These are phyloP conservation scores for Xestia ashworthii DNA, from an alignment of 2,888 invertebrate genomes.

Conservation along the genomic window DNA sequence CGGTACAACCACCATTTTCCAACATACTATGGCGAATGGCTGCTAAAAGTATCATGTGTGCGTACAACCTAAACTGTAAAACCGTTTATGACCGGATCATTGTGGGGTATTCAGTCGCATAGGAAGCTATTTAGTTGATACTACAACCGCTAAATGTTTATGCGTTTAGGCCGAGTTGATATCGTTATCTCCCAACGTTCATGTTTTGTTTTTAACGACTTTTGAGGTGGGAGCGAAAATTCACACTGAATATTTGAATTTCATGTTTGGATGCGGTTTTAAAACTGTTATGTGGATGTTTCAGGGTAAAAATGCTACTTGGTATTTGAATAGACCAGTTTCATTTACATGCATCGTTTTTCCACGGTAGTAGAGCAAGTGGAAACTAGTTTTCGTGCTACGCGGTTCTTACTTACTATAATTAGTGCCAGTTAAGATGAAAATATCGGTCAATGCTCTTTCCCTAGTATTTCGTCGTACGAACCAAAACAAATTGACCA, in stretches of 20 bases:
- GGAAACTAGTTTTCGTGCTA: neutral
- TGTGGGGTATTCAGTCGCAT: slow-evolving; percentile 68
- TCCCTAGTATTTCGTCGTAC: too few relatives aligned
- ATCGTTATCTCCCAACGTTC: slow-evolving; percentile 57
- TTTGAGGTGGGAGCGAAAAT: slow-evolving; percentile 48
- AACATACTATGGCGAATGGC: neutral
- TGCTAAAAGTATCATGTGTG: slow-evolving; percentile 29
- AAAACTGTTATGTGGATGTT: slow-evolving; percentile 44
- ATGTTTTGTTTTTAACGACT: slow-evolving; percentile 59
- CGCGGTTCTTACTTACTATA: neutral
- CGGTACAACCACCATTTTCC: neutral
- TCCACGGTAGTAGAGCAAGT: neutral
- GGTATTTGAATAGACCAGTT: slow-evolving; percentile 35
- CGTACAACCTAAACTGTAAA: slow-evolving; percentile 63
- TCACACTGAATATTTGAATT: slow-evolving; percentile 46
- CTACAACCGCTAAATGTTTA: slow-evolving; percentile 67
- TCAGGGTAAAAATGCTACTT: slow-evolving; percentile 55
- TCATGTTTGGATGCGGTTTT: slow-evolving; percentile 40
- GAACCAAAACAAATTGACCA: too few relatives aligned
- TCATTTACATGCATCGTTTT: slow-evolving; percentile 34
- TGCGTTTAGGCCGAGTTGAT: slow-evolving; percentile 61
- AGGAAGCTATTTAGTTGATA: slow-evolving; percentile 71
- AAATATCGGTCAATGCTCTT: too few relatives aligned
- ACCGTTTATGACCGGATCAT: slow-evolving; percentile 71
- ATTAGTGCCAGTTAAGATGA: too few relatives aligned